These are phyloP conservation scores for Charaxes varanes DNA, from an alignment of 1,140 invertebrate genomes.

Conservation along the genomic window DNA sequence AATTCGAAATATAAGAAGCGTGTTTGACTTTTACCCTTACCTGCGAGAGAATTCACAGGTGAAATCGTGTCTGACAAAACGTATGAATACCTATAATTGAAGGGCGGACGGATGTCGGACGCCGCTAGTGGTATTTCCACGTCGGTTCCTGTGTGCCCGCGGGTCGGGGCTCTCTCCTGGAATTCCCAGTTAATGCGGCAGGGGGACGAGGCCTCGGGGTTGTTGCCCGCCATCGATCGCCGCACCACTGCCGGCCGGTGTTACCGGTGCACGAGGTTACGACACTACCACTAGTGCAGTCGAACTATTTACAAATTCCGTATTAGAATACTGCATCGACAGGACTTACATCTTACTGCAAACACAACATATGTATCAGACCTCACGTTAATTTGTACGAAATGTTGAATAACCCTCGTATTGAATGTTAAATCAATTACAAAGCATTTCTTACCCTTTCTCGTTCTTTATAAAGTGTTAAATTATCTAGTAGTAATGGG, in stretches of 20 bases:
- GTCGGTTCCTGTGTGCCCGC: constrained; percentile 30
- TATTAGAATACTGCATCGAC: too few species aligned
- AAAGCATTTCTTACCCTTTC: too few species aligned
- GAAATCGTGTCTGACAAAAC: neutral
- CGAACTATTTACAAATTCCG: too few species aligned
- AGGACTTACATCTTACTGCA: too few species aligned
- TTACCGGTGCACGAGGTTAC: constrained; percentile 60
- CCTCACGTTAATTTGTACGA: too few species aligned
- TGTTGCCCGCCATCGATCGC: constrained; percentile 67
- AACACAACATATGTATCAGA: too few species aligned
- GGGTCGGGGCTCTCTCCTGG: constrained; percentile 43
- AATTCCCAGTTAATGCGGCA: constrained; percentile 66
- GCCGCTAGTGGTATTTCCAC: constrained; percentile 53
- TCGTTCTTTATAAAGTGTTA: constrained; percentile 16
- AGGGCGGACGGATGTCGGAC: constrained; percentile 24
- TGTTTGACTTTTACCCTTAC: neutral
- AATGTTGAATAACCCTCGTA: neutral
- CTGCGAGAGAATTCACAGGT: neutral
- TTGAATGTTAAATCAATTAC: too few species aligned
- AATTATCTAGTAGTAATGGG: constrained; percentile 11
- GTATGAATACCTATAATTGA: neutral
- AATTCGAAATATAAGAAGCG: too few species aligned
- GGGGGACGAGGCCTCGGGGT: constrained; percentile 54
- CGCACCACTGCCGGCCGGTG: constrained; percentile 38
- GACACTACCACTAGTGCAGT: constrained; percentile 45